Percentiles rank a stretch among this genome's conserved stretches.
phyloP scores from a whole-genome alignment of 2,888 invertebrate genomes.

The Oxytorus armatus region DNA sequence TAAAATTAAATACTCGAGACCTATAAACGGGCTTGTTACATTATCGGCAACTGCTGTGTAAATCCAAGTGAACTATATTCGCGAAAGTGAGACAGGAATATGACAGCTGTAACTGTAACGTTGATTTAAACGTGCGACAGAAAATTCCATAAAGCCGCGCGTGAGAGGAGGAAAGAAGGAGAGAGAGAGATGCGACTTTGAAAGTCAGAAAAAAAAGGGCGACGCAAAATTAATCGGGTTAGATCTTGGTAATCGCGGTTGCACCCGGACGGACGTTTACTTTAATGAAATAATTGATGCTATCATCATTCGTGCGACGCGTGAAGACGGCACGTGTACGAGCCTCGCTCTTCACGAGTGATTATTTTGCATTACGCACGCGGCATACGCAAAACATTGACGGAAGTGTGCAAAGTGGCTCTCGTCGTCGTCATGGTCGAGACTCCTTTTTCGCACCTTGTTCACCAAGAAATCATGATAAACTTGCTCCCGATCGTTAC shows the following conservation, averaged over 20 bases:
- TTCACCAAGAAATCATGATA: conserved; percentile 20
- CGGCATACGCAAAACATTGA: conserved; percentile 35
- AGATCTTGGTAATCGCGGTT: conserved; percentile 48
- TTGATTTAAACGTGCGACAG: not conserved
- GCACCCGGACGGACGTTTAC: conserved; percentile 52
- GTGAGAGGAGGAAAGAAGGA: not conserved
- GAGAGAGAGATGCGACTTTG: not conserved
- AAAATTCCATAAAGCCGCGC: not conserved
- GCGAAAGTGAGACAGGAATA: not conserved
- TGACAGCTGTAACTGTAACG: not conserved
- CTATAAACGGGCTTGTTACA: too few relatives aligned
- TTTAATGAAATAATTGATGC: conserved; percentile 68
- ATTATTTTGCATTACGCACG: conserved; percentile 55
- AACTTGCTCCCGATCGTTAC: conserved; percentile 40
- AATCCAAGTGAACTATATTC: not conserved
- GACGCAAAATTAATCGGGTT: conserved; percentile 56
- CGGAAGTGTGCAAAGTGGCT: conserved; percentile 50
- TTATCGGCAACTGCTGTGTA: too few relatives aligned
- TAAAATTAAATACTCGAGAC: not conserved
- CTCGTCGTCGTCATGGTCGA: conserved; percentile 17
- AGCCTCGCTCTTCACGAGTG: conserved; percentile 17
- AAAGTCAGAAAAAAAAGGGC: not conserved
- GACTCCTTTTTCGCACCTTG: conserved; percentile 17
- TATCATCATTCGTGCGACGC: conserved; percentile 47
- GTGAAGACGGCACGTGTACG: conserved; percentile 47